Evolutionary conservation across 2,113 vertebrate genomes (phyloP), one percentile per base, ranked within the genome.

Genomic region (Columba janthina): DNA sequence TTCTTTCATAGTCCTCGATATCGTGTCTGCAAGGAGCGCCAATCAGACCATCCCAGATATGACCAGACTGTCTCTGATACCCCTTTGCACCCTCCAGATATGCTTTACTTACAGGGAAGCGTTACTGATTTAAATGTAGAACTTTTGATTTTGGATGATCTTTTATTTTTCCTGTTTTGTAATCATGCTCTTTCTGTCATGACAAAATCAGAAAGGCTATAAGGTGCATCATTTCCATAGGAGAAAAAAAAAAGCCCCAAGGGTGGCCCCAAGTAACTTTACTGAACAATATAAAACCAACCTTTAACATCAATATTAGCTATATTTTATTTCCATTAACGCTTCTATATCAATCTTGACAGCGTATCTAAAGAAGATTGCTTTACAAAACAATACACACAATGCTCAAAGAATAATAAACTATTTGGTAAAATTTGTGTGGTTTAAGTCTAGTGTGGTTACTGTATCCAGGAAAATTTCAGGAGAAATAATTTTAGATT

Each of bases 1-100:
- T 89, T 73, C 89, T 93, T 88, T 80, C 95, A 91, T 25, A 80
- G 93, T 82, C 93, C 85, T 95, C 7, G 6, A 94, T 90, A 83
- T 48, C 0, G 0, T 64, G 85, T 58, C 89, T 95, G 75, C 62
- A 15, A 88, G 93, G 3, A 60, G 62, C 89, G 95, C 96, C 87
- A 91, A 95, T 96, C 93, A 96, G 91, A 76, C 46, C 89, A 71
- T 73, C 66, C 66, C 29, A 85, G 89, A 93, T 46, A 51, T 0
- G 13, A 79, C 69, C 12, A 95, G 93, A 89, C 93, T 81, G 32
- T 0, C n/a, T 85, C 88, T 83, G 42, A 95, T 96, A 73, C 26
- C 75, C 58, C 51, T 88, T 28, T 94, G 81, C 78, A 70, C 81
- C 79, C 78, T 90, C 54, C 88, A 90, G 74, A 90, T 89, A 44